These are phyloP conservation scores for Dinomys branickii DNA, from an alignment of 2,113 vertebrate species.

Conservation along the genomic window DNA sequence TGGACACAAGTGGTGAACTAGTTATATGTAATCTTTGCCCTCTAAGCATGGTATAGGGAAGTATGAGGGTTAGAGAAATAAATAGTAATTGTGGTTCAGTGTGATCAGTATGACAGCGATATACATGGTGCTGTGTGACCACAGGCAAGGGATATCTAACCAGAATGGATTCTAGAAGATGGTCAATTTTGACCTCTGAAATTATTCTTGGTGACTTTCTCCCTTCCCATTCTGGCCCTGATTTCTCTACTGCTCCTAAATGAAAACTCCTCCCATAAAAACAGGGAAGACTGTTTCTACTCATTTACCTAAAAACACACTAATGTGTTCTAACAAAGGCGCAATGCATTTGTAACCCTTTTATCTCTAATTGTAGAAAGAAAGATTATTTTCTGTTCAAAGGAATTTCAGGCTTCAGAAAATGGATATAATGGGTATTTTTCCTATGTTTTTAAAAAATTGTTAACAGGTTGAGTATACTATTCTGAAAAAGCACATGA, in stretches of 20 bases:
- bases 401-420: slow-evolving; percentile 55
- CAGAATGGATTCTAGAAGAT: background rate
- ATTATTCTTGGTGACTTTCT: background rate
- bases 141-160: background rate
- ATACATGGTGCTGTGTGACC: background rate
- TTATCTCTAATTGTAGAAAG: slow-evolving; percentile 68
- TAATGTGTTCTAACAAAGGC: slow-evolving; percentile 10
- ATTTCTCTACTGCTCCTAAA: background rate
- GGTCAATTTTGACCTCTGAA: background rate
- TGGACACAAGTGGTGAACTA: background rate
- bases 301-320: slow-evolving; percentile 42
- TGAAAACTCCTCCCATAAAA: background rate
- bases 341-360: slow-evolving; percentile 55
- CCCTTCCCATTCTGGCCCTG: background rate
- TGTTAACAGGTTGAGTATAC: background rate
- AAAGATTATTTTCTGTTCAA: slow-evolving; percentile 61
- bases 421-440: slow-evolving; percentile 55
- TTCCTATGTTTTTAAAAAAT: slow-evolving; percentile 40
- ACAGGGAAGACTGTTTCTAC: background rate
- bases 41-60: background rate
- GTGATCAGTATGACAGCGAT: background rate
- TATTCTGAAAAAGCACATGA: background rate
- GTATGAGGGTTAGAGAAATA: background rate
- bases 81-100: background rate
- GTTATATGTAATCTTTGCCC: background rate